Conservation (phyloP, 2,888 invertebrate species). For the Epirrhoe tristata region DNA sequence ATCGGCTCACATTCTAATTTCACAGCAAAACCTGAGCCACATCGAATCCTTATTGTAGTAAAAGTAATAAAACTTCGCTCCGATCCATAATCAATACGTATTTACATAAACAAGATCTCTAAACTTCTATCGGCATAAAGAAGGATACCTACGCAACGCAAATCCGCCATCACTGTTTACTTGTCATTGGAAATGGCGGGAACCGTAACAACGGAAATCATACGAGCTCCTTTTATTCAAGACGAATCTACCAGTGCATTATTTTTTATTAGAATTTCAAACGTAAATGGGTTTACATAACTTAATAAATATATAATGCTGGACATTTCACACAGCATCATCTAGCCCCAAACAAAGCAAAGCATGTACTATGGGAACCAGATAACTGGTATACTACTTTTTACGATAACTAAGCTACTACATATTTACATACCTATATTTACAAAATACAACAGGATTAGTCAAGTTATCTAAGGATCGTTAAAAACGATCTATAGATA, state of each 20-base stretch:
- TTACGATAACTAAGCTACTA: too few species aligned
- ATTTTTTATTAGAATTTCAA: not conserved
- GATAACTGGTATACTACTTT: too few species aligned
- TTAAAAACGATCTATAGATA: too few species aligned
- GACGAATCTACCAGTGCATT: not conserved
- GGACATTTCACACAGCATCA: too few species aligned
- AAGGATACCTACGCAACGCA: constrained; percentile 36
- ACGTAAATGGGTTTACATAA: not conserved
- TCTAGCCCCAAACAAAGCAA: too few species aligned
- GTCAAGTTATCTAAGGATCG: too few species aligned
- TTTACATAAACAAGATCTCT: constrained; percentile 22
- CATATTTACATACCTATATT: not conserved
- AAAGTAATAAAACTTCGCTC: constrained; percentile 10
- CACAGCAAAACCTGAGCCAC: not conserved
- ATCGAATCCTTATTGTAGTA: constrained; percentile 1
- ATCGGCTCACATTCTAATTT: not conserved
- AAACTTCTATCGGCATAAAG: constrained; percentile 34
- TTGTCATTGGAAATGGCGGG: constrained; percentile 26
- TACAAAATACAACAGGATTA: too few species aligned
- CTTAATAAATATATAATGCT: too few species aligned
- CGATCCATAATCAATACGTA: constrained; percentile 13
- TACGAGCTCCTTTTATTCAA: constrained; percentile 13
- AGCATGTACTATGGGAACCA: too few species aligned
- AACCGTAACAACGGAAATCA: constrained; percentile 26
- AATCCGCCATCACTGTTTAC: constrained; percentile 35